Base-by-base conservation (phyloP, 2,113 vertebrate species). In the Ellobius talpinus region DNA sequence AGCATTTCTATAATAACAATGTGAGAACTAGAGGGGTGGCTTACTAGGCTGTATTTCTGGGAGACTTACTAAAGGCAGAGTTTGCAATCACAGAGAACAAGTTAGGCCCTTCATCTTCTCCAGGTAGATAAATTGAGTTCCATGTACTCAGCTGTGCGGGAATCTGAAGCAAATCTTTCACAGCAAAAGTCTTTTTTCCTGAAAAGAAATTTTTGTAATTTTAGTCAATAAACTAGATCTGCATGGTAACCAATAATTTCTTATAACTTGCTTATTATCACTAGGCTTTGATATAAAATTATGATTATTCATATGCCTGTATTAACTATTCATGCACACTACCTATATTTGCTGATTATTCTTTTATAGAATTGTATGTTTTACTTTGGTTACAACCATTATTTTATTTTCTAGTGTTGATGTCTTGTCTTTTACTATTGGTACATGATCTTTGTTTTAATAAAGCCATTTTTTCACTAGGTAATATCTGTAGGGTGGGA, bases 121-220 rank as follows among this genome's bases (percentile, higher is more conserved):
- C 42, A 19, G 92, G 72, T 63, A 97, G 89, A 96, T 96, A 96
- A 98, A 95, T 93, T 91, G 85, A 91, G 58, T 92, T 42, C 16
- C 8, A 24, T 13, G 31, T 10, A 78, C 72, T 96, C 95, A 89
- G 79, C 86, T 95, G 68, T 88, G 81, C 47, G 58, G 45, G 52
- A 96, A 89, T 94, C 78, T 82, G 61, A 97, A 78, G 90, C 77
- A 94, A 94, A 96, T 3, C 23, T 61, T 95, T 89, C 61, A 85
- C 78, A 82, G 33, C 21, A 93, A 84, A 85, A 14, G 11, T 70
- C 45, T 84, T 81, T 13, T 94, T 94, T 89, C 5, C 63, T 89
- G n/a, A n/a, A 95, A 92, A 14, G 8, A 72, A 2, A 76, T 0
- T 13, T 47, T 73, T 66, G 6, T 3, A 94, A 29, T 58, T 91